Conservation (phyloP, 2,888 invertebrate genomes). For the Cerastis leucographa region DNA sequence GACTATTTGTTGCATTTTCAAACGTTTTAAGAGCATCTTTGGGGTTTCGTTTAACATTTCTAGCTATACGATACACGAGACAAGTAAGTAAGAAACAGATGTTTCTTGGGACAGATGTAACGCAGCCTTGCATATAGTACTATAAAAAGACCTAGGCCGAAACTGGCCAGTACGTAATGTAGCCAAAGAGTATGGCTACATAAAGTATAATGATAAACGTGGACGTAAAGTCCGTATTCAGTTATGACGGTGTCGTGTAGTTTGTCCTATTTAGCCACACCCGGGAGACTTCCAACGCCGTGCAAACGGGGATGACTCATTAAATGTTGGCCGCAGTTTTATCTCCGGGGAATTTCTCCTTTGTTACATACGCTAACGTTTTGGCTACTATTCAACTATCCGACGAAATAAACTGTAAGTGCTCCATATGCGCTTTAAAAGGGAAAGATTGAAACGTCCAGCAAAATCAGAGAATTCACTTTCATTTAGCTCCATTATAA, state of each 20-base stretch:
- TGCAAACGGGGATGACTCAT: conserved; percentile 77
- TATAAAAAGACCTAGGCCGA: conserved; percentile 37
- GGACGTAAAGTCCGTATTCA: conserved; percentile 38
- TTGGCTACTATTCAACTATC: conserved; percentile 81
- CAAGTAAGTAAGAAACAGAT: conserved; percentile 9
- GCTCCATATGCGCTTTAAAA: conserved; percentile 61
- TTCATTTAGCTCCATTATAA: background rate
- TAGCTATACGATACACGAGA: background rate
- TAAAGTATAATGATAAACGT: conserved; percentile 27
- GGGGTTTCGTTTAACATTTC: conserved; percentile 13
- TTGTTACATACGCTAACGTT: conserved; percentile 75
- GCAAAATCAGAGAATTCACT: conserved; percentile 15
- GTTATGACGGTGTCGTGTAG: conserved; percentile 40
- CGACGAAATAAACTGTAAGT: conserved; percentile 61
- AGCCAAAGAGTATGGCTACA: conserved; percentile 27
- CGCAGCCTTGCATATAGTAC: conserved; percentile 37
- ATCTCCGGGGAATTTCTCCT: conserved; percentile 78
- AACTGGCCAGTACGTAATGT: conserved; percentile 13
- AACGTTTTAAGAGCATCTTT: conserved; percentile 32
- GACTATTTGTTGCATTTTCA: conserved; percentile 54
- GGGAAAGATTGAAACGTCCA: conserved; percentile 42
- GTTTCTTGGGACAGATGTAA: conserved; percentile 13
- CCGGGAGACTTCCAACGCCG: conserved; percentile 65
- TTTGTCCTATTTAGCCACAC: conserved; percentile 59
- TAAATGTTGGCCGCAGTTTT: conserved; percentile 71